Conservation (phyloP, 2,113 vertebrate genomes). For the Thymallus thymallus region DNA sequence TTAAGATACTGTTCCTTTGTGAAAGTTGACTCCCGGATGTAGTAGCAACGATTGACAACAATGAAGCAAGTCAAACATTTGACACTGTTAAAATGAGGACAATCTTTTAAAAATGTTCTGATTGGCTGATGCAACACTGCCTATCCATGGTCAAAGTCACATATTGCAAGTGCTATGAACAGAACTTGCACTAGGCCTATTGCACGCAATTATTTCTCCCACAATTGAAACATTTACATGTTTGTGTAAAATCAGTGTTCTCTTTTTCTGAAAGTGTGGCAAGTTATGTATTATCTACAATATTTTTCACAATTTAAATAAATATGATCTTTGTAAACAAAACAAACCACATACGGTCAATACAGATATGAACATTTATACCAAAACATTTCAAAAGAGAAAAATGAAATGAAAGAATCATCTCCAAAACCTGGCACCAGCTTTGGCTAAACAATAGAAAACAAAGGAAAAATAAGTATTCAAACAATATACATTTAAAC, state of each 20-base stretch:
- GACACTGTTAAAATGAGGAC: constrained; percentile 32
- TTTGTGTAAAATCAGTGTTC: constrained; percentile 26
- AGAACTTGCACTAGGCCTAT: constrained; percentile 85
- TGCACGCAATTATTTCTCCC: constrained; percentile 90
- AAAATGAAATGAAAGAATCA: constrained; percentile 80
- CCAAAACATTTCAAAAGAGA: constrained; percentile 72
- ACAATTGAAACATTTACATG: constrained; percentile 68
- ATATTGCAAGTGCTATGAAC: constrained; percentile 70
- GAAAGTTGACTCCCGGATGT: constrained; percentile 74
- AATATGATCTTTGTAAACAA: constrained; percentile 83
- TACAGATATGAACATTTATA: constrained; percentile 80
- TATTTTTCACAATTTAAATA: constrained; percentile 83
- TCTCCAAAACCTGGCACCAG: constrained; percentile 88
- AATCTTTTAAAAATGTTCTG: constrained; percentile 67
- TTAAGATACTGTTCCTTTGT: constrained; percentile 68
- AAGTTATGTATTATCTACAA: constrained; percentile 79
- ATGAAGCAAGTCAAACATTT: constrained; percentile 69
- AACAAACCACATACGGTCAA: constrained; percentile 75
- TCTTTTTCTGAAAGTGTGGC: constrained; percentile 70
- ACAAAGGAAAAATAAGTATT: constrained; percentile 26
- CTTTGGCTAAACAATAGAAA: constrained; percentile 81
- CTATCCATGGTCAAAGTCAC: constrained; percentile 75
- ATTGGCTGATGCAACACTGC: constrained; percentile 83
- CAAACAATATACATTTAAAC: constrained; percentile 72
- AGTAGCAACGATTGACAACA: constrained; percentile 79